These are phyloP conservation scores for Harpegnathos saltator DNA, from an alignment of 1,140 invertebrate genomes.

Conservation along the genomic window DNA sequence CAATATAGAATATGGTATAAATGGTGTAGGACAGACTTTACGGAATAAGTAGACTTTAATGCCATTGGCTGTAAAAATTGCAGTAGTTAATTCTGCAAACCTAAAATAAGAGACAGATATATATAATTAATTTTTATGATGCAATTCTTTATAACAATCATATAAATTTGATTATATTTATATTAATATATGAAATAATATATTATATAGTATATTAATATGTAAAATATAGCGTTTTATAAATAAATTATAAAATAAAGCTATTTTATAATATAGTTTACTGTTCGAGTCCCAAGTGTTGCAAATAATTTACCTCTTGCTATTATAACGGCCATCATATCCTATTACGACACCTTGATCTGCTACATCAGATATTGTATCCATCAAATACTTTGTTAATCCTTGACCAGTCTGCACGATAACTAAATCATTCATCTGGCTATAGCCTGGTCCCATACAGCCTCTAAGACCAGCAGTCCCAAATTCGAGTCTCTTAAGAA, in stretches of 20 bases:
- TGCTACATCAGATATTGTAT: constrained; percentile 85
- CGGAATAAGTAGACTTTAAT: constrained; percentile 95
- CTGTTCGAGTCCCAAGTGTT: background rate
- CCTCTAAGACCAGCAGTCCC: constrained; percentile 97
- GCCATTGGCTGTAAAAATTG: constrained; percentile 92
- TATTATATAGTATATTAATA: background rate
- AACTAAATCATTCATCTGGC: constrained; percentile 98
- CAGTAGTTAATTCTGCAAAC: constrained; percentile 96
- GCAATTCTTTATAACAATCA: background rate
- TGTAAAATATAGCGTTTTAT: background rate
- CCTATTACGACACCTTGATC: constrained; percentile 94
- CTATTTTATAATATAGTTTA: no score
- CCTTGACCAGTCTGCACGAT: constrained; percentile 99
- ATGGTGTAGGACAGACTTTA: constrained; percentile 95
- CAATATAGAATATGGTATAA: constrained; percentile 94
- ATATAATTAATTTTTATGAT: background rate
- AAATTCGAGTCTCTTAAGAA: constrained; percentile 91
- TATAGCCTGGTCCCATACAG: constrained; percentile 96
- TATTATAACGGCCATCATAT: constrained; percentile 98
- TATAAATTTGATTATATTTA: background rate
- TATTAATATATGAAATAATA: constrained; percentile 17
- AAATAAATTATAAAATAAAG: background rate
- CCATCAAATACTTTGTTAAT: constrained; percentile 92
- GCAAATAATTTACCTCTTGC: constrained; percentile 89
- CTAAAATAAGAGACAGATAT: constrained; percentile 85